Conservation (phyloP, 2,113 vertebrate genomes). For the Engraulis encrasicolus region DNA sequence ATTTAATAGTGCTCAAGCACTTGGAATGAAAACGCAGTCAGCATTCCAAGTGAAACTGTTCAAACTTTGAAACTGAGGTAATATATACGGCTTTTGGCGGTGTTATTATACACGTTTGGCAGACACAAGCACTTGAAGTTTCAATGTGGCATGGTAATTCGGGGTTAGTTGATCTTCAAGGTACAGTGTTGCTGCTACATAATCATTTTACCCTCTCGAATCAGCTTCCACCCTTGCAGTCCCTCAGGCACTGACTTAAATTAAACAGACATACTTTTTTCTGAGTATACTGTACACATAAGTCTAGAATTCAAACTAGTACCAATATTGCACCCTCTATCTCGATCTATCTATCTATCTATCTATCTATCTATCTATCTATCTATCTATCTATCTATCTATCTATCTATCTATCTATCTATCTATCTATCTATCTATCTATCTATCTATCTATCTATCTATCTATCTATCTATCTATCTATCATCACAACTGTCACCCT, state of each 20-base stretch:
- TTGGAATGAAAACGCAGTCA: background rate
- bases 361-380: slow-evolving; percentile 29
- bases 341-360: background rate
- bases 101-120: background rate
- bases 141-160: too few species aligned
- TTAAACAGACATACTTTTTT: background rate
- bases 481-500: background rate
- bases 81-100: background rate
- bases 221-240: too few species aligned
- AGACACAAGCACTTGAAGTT: background rate
- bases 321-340: background rate
- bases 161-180: too few species aligned
- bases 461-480: background rate
- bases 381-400: slow-evolving; percentile 43
- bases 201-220: too few species aligned
- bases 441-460: background rate
- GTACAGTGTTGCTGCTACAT: too few species aligned
- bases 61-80: background rate
- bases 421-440: background rate
- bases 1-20: background rate
- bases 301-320: background rate
- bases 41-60: background rate
- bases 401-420: background rate
- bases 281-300: background rate
- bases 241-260: background rate